Evolutionary conservation across 2,888 invertebrate genomes (phyloP).

Genomic region (Eristalis intricaria): DNA sequence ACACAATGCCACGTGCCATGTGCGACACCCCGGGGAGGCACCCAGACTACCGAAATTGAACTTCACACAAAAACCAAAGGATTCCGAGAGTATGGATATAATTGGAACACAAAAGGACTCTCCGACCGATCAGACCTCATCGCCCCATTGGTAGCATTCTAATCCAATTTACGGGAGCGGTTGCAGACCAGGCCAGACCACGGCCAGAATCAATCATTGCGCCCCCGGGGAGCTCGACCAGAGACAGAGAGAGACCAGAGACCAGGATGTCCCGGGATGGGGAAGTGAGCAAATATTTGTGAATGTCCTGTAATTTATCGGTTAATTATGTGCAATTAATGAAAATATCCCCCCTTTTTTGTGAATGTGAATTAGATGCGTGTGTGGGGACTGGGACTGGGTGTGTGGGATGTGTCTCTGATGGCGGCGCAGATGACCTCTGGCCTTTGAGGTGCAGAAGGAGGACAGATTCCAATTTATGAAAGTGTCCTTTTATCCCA

Average conservation of each 20-base stretch:
- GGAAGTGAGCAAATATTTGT: background rate
- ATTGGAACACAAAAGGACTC: background rate
- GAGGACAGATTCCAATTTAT: background rate
- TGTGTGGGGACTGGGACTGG: background rate
- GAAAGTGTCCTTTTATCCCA: constrained; percentile 16
- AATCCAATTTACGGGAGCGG: background rate
- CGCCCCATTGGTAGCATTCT: background rate
- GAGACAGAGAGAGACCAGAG: background rate
- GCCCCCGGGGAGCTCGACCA: background rate
- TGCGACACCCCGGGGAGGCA: no score
- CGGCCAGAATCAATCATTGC: constrained; percentile 1
- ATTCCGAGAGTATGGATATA: background rate
- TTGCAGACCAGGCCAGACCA: background rate
- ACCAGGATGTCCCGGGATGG: background rate
- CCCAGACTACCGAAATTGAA: background rate
- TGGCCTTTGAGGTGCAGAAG: constrained; percentile 7
- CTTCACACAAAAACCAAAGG: background rate
- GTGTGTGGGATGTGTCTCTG: no score
- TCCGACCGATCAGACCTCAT: background rate
- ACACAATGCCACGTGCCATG: no score
- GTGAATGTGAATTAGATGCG: background rate
- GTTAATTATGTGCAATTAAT: constrained; percentile 39
- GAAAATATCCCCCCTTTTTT: background rate
- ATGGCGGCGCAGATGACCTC: background rate
- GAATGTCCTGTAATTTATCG: constrained; percentile 42